These are phyloP conservation scores for Denticeps clupeoides DNA, from an alignment of 2,797 vertebrate genomes.

Conservation along the genomic window DNA sequence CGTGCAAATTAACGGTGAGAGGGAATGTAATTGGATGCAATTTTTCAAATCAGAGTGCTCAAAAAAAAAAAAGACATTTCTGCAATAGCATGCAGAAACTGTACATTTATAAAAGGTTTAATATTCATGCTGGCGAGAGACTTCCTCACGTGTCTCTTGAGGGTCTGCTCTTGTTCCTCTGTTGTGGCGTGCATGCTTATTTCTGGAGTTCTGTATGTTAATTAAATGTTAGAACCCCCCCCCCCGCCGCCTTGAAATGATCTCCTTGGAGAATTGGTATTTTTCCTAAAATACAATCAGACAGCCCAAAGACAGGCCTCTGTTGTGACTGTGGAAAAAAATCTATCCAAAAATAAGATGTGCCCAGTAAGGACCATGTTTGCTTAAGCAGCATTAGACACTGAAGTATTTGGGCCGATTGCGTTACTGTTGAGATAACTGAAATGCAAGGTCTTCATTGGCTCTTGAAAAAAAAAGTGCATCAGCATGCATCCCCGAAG, in stretches of 20 bases:
- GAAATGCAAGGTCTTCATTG: neutral
- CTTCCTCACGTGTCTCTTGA: too few relatives aligned
- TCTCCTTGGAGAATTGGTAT: slow-evolving; percentile 23
- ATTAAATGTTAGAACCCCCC: slow-evolving; percentile 2
- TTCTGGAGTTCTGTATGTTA: neutral
- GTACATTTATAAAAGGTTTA: too few relatives aligned
- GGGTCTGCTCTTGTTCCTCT: too few relatives aligned
- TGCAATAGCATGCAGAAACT: too few relatives aligned
- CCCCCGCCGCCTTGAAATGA: slow-evolving; percentile 13
- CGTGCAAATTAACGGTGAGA: too few relatives aligned
- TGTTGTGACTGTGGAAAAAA: slow-evolving; percentile 41
- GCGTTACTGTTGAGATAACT: neutral
- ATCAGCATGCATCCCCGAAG: too few relatives aligned
- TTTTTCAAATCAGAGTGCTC: too few relatives aligned
- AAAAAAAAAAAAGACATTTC: too few relatives aligned
- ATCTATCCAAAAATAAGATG: slow-evolving; percentile 45
- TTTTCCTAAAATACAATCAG: slow-evolving; percentile 34
- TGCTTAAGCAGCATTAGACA: slow-evolving; percentile 28
- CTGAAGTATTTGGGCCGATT: neutral
- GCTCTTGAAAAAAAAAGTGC: too few relatives aligned
- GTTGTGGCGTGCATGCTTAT: neutral
- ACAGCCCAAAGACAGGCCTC: slow-evolving; percentile 41
- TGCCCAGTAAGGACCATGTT: slow-evolving; percentile 34
- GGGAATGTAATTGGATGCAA: too few relatives aligned
- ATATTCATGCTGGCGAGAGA: too few relatives aligned